phyloP scores from a whole-genome alignment of 2,113 vertebrate genomes.

The Coturnix japonica region DNA sequence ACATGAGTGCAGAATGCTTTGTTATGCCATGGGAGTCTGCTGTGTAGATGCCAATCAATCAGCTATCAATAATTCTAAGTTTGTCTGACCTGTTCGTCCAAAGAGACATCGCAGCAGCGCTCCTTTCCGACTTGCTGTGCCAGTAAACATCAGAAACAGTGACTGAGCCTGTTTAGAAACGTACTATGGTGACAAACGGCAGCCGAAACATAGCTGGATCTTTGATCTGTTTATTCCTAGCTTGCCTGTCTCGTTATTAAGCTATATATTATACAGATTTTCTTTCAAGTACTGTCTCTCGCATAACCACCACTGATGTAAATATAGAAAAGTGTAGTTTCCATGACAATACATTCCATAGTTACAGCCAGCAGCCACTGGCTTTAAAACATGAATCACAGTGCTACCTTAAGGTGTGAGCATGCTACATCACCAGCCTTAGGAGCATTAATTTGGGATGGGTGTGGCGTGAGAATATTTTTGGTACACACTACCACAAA shows the following conservation, averaged over 20 bases:
- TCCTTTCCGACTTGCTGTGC: neutral
- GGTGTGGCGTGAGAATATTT: slow-evolving; percentile 63
- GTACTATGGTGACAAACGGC: slow-evolving; percentile 31
- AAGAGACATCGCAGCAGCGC: slow-evolving; percentile 25
- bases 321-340: slow-evolving; percentile 76
- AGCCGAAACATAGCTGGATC: slow-evolving; percentile 1
- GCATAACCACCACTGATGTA: slow-evolving; percentile 61
- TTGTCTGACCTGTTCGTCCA: slow-evolving; percentile 59
- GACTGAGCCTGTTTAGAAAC: slow-evolving; percentile 16
- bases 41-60: neutral
- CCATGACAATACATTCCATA: slow-evolving; percentile 79
- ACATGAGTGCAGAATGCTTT: neutral
- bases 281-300: slow-evolving; percentile 66
- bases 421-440: slow-evolving; percentile 44
- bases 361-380: slow-evolving; percentile 75
- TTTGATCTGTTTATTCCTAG: slow-evolving; percentile 59
- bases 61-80: slow-evolving; percentile 42
- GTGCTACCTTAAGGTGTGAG: slow-evolving; percentile 73
- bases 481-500: slow-evolving; percentile 65
- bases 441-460: slow-evolving; percentile 62
- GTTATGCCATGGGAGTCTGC: neutral
- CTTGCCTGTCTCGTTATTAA: slow-evolving; percentile 59
- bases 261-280: slow-evolving; percentile 53
- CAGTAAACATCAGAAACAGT: neutral
- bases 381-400: slow-evolving; percentile 78